A percentile compares a stretch with the other conserved stretches of the same genome.
Conservation (phyloP, 2,113 vertebrate species). For the Taurulus bubalis region DNA sequence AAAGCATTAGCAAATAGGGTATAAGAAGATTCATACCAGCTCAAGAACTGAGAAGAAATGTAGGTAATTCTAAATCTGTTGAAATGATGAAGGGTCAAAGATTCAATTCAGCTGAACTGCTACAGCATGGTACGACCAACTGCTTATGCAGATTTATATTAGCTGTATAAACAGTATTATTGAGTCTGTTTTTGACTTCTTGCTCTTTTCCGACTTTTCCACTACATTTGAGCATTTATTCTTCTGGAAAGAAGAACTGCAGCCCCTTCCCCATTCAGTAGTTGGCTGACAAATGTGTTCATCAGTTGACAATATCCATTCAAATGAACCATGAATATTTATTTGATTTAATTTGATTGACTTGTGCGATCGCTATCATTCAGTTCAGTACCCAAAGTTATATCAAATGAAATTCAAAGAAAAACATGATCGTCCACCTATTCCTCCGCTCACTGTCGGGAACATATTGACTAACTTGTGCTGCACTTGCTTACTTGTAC, state of each 20-base stretch:
- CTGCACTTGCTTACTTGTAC: slow-evolving; percentile 34
- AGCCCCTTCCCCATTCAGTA: neutral
- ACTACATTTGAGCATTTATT: neutral
- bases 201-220: neutral
- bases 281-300: neutral
- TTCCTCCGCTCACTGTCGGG: slow-evolving; percentile 11
- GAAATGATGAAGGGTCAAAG: neutral
- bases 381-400: neutral
- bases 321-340: neutral
- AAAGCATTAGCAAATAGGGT: neutral
- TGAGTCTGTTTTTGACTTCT: neutral
- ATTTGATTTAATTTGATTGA: neutral
- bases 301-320: neutral
- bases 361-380: neutral
- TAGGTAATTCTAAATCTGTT: neutral
- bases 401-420: slow-evolving; percentile 29
- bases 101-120: neutral
- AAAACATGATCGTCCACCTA: neutral
- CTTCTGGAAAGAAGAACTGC: neutral
- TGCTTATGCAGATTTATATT: neutral
- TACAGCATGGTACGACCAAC: neutral
- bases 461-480: slow-evolving; percentile 19
- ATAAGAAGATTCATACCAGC: neutral
- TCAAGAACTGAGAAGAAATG: neutral
- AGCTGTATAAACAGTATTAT: neutral